phyloP scores from a whole-genome alignment of 2,797 vertebrate species.

The Acropternis orthonyx region DNA sequence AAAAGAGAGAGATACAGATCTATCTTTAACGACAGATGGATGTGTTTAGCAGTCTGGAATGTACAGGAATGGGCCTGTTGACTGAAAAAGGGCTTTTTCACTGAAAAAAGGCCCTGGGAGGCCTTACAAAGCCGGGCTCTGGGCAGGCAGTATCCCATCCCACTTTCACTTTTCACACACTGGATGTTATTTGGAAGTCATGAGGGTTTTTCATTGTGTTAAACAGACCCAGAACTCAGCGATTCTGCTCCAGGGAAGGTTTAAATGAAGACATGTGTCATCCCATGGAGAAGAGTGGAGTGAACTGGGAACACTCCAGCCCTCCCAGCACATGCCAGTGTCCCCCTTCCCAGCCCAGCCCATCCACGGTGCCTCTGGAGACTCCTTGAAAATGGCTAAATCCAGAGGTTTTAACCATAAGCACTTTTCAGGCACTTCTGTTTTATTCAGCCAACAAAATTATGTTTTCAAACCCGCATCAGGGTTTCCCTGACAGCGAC shows the following conservation, averaged over 20 bases:
- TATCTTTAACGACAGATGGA: conserved; percentile 26
- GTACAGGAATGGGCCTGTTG: not conserved
- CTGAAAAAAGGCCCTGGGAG: conserved; percentile 12
- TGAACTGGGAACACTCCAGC: not conserved
- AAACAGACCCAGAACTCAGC: conserved; percentile 12
- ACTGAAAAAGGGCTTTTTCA: not conserved
- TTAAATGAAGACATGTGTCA: conserved; percentile 53
- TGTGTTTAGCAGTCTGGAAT: conserved; percentile 34
- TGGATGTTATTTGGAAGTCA: conserved; percentile 25
- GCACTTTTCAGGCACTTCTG: not conserved
- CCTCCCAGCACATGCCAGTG: not conserved
- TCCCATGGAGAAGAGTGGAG: not conserved
- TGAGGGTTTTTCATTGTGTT: not conserved
- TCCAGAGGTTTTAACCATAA: not conserved
- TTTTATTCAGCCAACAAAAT: not conserved
- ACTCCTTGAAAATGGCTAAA: not conserved
- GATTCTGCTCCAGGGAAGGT: conserved; percentile 18
- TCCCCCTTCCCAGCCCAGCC: not conserved
- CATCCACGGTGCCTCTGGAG: not conserved
- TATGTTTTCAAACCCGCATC: not conserved
- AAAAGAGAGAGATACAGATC: not conserved
- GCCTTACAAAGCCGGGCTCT: not conserved
- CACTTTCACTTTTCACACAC: conserved; percentile 33
- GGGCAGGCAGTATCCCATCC: not conserved
- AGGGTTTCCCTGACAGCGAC: not conserved